Conservation (phyloP, 2,797 vertebrate genomes). For the Enteromius paludinosus region DNA sequence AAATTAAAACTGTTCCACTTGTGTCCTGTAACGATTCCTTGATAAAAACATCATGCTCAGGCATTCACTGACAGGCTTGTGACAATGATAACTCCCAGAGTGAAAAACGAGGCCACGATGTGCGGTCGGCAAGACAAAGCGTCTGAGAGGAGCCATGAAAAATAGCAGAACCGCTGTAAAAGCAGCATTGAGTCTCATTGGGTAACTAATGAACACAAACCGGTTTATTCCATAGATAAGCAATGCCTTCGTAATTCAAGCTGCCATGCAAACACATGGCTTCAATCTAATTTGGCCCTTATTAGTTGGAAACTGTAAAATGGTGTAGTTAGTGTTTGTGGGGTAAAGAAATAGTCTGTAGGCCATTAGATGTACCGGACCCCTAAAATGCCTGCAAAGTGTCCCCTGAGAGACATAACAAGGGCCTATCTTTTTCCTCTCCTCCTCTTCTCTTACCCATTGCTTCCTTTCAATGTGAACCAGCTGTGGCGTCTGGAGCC, state of each 20-base stretch:
- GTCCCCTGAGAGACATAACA: constrained; percentile 55
- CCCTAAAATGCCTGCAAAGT: constrained; percentile 35
- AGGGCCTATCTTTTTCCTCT: constrained; percentile 39
- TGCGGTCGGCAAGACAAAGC: neutral
- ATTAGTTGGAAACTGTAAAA: constrained; percentile 23
- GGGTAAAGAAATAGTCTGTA: constrained; percentile 36
- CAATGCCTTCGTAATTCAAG: neutral
- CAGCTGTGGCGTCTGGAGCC: constrained; percentile 58
- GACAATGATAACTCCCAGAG: neutral
- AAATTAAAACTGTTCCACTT: constrained; percentile 1
- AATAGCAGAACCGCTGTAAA: constrained; percentile 6
- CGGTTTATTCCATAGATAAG: constrained; percentile 6
- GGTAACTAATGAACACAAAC: constrained; percentile 11
- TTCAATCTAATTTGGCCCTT: constrained; percentile 20
- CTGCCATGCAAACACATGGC: constrained; percentile 26
- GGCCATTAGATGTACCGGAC: constrained; percentile 48
- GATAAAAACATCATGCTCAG: constrained; percentile 27
- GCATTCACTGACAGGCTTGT: neutral
- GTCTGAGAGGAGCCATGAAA: neutral
- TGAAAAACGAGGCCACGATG: neutral
- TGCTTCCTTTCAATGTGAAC: constrained; percentile 56
- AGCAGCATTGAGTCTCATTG: neutral
- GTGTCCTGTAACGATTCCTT: neutral
- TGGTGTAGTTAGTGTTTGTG: constrained; percentile 22
- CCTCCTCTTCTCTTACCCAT: constrained; percentile 11